Evolutionary conservation across 2,888 invertebrate genomes (phyloP).

Genomic region (Cyclophora albipunctata): DNA sequence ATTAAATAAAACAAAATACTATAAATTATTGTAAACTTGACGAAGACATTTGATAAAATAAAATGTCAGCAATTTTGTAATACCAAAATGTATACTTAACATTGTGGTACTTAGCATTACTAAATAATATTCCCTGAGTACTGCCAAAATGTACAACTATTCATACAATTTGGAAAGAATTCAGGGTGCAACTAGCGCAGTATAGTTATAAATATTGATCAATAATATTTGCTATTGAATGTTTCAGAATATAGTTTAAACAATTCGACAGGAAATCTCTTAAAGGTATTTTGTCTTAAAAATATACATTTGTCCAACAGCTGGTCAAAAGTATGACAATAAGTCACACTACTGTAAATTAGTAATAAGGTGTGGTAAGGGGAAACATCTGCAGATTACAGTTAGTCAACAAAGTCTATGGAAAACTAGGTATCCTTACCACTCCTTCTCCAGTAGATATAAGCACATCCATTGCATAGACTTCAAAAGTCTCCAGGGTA

Average conservation of each 20-base stretch:
- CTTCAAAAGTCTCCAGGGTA: conserved; percentile 96
- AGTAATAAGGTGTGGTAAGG: no score
- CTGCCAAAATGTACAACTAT: conserved; percentile 36
- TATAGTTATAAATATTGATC: no score
- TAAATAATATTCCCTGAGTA: conserved; percentile 44
- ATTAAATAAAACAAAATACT: background rate
- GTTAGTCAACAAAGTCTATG: no score
- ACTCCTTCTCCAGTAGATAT: conserved; percentile 96
- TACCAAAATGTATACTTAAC: conserved; percentile 35
- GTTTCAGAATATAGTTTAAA: no score
- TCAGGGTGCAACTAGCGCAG: conserved; percentile 25
- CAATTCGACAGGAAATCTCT: no score
- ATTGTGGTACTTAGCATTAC: conserved; percentile 37
- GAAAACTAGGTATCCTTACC: conserved; percentile 62
- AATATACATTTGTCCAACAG: no score
- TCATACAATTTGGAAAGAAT: conserved; percentile 46
- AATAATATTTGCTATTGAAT: no score
- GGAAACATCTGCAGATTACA: no score
- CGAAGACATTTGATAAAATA: no score
- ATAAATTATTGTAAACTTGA: no score
- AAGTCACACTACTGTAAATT: no score
- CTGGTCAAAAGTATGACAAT: background rate
- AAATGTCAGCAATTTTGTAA: conserved; percentile 34
- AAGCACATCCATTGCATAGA: conserved; percentile 98
- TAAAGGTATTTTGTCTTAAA: no score